Conservation (phyloP, 2,888 invertebrate species). For the Clistopyga incitator region DNA sequence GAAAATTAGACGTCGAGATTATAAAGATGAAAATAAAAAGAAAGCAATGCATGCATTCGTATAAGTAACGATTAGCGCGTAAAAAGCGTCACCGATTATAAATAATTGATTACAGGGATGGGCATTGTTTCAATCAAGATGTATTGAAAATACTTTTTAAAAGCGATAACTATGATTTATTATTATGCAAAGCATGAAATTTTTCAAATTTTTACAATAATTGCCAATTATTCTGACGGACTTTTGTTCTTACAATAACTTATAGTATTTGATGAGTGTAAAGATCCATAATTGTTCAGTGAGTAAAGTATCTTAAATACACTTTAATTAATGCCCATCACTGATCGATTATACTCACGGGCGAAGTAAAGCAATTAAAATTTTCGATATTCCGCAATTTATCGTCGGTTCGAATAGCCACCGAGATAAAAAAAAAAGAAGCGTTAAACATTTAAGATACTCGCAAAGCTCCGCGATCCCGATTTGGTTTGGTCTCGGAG, state of each 20-base stretch:
- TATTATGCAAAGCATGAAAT: no score
- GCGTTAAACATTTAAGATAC: constrained; percentile 17
- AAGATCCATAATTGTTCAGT: no score
- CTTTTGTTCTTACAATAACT: no score
- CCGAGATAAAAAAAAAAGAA: constrained; percentile 30
- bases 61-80: constrained; percentile 47
- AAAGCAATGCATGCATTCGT: constrained; percentile 57
- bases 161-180: no score
- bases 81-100: constrained; percentile 44
- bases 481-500: constrained; percentile 17
- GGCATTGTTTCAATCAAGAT: no score
- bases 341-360: constrained; percentile 29
- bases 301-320: no score
- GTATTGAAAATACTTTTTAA: no score
- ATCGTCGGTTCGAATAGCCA: constrained; percentile 47
- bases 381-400: constrained; percentile 50
- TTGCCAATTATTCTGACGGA: no score
- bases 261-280: no score
- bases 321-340: no score
- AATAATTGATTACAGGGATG: constrained; percentile 25
- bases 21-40: constrained; percentile 17
- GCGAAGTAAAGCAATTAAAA: constrained; percentile 52
- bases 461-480: constrained; percentile 28
- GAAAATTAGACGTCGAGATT: constrained; percentile 16
- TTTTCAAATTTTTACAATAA: no score